Evolutionary conservation across 2,797 vertebrate species (phyloP).

Genomic region (Chiroxiphia lanceolata): DNA sequence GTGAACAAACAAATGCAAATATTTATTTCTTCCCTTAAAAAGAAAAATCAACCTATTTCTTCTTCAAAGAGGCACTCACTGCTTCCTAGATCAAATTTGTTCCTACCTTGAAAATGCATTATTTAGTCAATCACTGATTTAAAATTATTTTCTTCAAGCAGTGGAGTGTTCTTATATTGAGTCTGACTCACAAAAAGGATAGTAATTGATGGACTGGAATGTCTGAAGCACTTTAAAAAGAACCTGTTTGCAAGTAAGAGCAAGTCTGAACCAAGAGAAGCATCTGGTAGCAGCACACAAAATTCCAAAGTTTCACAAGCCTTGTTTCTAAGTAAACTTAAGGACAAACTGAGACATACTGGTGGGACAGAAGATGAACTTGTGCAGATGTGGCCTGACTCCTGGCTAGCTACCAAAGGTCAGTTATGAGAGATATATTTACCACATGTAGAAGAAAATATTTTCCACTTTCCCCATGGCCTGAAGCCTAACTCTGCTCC

Average conservation of each 20-base stretch:
- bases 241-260: not conserved
- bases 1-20: not conserved
- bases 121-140: not conserved
- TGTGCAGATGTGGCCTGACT: not conserved
- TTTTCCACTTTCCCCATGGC: not conserved
- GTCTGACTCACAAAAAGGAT: not conserved
- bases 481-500: not conserved
- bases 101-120: not conserved
- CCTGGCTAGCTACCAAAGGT: slow-evolving; percentile 10
- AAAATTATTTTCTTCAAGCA: not conserved
- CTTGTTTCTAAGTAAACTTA: not conserved
- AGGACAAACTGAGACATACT: not conserved
- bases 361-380: not conserved
- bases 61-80: not conserved
- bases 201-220: not conserved
- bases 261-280: not conserved
- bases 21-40: not conserved
- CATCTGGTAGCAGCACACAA: not conserved
- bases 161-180: not conserved
- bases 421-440: not conserved
- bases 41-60: not conserved
- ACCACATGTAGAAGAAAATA: not conserved
- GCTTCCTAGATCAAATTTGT: not conserved
- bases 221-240: not conserved
- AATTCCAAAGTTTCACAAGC: not conserved